phyloP scores from a whole-genome alignment of 2,888 invertebrate genomes.

The Polydesmus complanatus region DNA sequence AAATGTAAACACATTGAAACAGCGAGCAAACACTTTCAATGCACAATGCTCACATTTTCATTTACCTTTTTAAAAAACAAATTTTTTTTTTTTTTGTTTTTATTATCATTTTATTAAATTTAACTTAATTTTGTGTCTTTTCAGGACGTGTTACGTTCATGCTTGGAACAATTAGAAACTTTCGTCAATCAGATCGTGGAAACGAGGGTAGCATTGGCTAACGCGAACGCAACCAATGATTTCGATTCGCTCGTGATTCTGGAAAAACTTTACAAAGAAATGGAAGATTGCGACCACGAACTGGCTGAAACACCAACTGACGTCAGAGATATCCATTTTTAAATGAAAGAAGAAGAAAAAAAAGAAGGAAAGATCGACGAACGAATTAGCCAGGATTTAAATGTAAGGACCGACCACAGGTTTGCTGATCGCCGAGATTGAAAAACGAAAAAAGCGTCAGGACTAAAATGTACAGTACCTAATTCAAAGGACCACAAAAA shows the following conservation, averaged over 20 bases:
- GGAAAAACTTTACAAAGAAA: conserved; percentile 20
- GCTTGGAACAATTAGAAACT: conserved; percentile 41
- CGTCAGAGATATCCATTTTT: conserved; percentile 41
- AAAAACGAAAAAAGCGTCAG: no score
- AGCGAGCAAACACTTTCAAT: neutral
- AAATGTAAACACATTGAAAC: no score
- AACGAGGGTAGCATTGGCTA: conserved; percentile 35
- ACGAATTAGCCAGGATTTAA: no score
- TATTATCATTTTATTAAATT: neutral
- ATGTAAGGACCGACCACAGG: no score
- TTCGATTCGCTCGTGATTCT: conserved; percentile 6
- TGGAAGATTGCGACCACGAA: conserved; percentile 21
- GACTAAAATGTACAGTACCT: no score
- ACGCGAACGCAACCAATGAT: conserved; percentile 8
- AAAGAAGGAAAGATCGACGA: neutral
- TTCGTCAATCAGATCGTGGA: conserved; percentile 28
- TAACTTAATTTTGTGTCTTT: conserved; percentile 27
- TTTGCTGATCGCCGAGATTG: no score
- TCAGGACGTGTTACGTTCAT: conserved; percentile 65
- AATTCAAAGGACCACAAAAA: no score
- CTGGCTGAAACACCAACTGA: conserved; percentile 49
- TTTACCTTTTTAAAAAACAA: neutral
- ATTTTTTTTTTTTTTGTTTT: neutral
- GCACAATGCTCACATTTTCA: neutral
- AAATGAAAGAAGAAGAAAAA: neutral